These are phyloP conservation scores for Xanthia togata DNA, from an alignment of 2,888 invertebrate species.

Conservation along the genomic window DNA sequence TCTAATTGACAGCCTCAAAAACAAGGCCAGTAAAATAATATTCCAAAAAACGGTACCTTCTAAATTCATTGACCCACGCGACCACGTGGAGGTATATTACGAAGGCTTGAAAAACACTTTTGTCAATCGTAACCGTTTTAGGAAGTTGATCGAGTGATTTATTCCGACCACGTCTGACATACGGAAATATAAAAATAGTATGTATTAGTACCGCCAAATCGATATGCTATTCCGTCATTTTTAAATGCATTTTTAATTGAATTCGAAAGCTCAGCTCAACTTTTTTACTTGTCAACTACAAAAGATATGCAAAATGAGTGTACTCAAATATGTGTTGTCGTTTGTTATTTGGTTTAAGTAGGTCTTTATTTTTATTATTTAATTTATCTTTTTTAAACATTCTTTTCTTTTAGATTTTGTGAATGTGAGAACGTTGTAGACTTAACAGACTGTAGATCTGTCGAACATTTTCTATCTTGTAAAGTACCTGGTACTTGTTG, in stretches of 20 bases:
- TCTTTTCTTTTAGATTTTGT: too few relatives aligned
- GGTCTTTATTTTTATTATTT: too few relatives aligned
- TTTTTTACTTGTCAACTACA: not conserved
- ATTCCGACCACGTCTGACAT: constrained; percentile 44
- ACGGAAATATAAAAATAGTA: constrained; percentile 56
- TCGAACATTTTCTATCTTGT: too few relatives aligned
- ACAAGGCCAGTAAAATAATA: constrained; percentile 16
- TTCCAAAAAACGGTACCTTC: not conserved
- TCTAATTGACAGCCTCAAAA: constrained; percentile 15
- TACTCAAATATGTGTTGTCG: constrained; percentile 1
- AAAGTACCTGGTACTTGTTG: too few relatives aligned
- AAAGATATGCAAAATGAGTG: not conserved
- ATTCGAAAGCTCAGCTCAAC: not conserved
- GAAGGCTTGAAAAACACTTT: constrained; percentile 6
- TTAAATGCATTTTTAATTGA: constrained; percentile 1
- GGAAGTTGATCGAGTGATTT: constrained; percentile 7
- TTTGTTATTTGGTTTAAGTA: not conserved
- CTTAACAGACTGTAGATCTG: too few relatives aligned
- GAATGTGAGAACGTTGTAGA: too few relatives aligned
- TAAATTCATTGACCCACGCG: constrained; percentile 29
- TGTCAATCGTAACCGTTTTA: constrained; percentile 15
- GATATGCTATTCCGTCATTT: constrained; percentile 42
- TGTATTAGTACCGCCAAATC: constrained; percentile 22
- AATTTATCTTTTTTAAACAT: too few relatives aligned
- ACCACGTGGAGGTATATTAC: constrained; percentile 13